Evolutionary conservation across 2,888 invertebrate genomes (phyloP), one percentile per base, ranked within the genome.

Genomic region (Seira sanloemensis): DNA sequence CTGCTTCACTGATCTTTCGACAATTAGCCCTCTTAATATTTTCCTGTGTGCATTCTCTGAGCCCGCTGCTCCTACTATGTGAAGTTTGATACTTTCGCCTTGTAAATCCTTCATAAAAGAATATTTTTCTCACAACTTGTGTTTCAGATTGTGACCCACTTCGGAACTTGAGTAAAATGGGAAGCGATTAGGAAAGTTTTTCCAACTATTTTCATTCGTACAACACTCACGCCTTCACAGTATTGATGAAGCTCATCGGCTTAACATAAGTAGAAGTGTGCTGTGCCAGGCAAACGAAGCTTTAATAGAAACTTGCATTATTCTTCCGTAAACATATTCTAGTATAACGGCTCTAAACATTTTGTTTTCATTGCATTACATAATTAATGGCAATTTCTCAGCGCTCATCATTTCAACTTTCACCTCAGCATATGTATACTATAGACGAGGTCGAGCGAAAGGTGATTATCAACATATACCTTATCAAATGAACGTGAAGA

Each of bases 121-220:
- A n/a, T n/a, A n/a, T n/a, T n/a, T n/a, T n/a, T n/a, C n/a, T n/a
- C n/a, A n/a, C n/a, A n/a, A n/a, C n/a, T n/a, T n/a, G n/a, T n/a
- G n/a, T n/a, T n/a, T n/a, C n/a, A n/a, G 68, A 26, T 71, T 19
- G 65, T 74, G 74, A 74, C 74, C 74, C 74, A 74, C 65, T 74
- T 74, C 21, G 62, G 21, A 65, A 65, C 9, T 74, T 7, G 19
- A 62, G 12, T 62, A 65, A 65, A 74, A 74, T 74, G 65, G 37
- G 65, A 74, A 12, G 18, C n/a, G 16, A 27, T 21, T 67, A 26
- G 7, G 46, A 74, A 65, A 21, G 23, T 19, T 76, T 66, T 68
- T 77, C 19, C 65, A 16, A 24, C 25, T 50, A 50, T 54, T 26
- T 68, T n/a, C 54, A 27, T 16, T 23, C 58, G 18, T 1, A 16